Base-by-base conservation (phyloP, 2,888 invertebrate genomes). In the Campoplex capitator region DNA sequence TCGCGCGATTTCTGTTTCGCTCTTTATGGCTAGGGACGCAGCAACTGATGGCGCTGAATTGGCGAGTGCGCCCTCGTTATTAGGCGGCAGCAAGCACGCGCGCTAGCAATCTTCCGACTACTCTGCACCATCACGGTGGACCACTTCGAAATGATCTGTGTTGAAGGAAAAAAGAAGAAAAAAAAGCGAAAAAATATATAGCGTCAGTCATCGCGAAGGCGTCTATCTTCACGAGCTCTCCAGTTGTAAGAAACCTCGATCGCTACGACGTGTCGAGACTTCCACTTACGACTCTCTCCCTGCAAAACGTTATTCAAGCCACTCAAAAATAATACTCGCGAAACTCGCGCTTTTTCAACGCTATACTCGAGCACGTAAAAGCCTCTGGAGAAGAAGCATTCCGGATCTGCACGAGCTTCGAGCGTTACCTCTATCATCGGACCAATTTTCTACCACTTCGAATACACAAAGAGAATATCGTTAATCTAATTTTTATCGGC, bases 181-280 rank as follows among this genome's bases (percentile, higher is more conserved):
- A 74, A 68, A 45, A 54, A 23, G 28, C 35, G 45, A 74, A 32
- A 78, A 79, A 54, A 56, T 11, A 18, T 28, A 7, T 16, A 65
- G 58, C 82, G 82, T 87, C 84, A 84, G 87, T 87, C 84, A 84
- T 87, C 84, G 78, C 84, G 78, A 23, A 79, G 76, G 82, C 84
- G 83, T 83, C 82, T 82, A 78, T 78, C 70, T 82, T 58, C 87
- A 84, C 84, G 81, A 80, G 77, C 51, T 79, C 56, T 67, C 74
- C 62, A n/a, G 62, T 74, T 76, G 67, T 42, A 62, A 75, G 70
- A 45, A 51, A 82, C 71, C 70, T 79, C 67, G 73, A 79, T 74
- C 81, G 79, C 79, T 86, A 89, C 88, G 90, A 91, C 89, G 90
- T 90, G 91, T 89, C 90, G 90, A 91, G 90, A 89, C 89, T 90